Percentiles rank a stretch among this genome's conserved stretches.
These are phyloP conservation scores for Venturia canescens DNA, from an alignment of 1,140 invertebrate species.

Conservation along the genomic window DNA sequence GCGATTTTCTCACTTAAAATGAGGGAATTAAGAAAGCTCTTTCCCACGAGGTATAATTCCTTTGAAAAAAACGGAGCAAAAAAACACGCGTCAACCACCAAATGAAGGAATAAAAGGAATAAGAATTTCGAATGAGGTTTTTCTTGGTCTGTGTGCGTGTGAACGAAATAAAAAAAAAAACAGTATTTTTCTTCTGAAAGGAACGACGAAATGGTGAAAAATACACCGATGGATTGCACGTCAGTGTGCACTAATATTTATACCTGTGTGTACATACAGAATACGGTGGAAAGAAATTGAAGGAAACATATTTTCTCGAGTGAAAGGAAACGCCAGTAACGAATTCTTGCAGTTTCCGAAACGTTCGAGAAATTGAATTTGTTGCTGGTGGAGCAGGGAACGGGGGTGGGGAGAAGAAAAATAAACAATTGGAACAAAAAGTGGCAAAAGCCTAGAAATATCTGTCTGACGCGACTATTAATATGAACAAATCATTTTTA, in stretches of 20 bases:
- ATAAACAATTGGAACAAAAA: not conserved
- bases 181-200: not conserved
- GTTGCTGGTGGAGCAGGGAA: no score
- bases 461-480: no score
- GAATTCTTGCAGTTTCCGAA: not conserved
- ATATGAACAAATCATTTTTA: no score
- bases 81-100: not conserved
- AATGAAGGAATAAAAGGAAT: not conserved
- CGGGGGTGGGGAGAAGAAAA: not conserved
- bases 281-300: conserved; percentile 7
- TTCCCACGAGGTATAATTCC: not conserved
- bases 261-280: not conserved
- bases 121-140: not conserved
- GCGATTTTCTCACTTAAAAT: not conserved
- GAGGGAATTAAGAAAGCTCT: not conserved
- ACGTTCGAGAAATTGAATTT: conserved; percentile 27
- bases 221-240: not conserved
- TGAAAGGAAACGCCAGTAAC: conserved; percentile 31
- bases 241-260: no score
- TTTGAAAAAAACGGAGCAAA: not conserved
- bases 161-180: not conserved
- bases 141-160: not conserved
- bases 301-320: conserved; percentile 31
- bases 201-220: not conserved
- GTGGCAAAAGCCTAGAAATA: not conserved